Base-by-base conservation (phyloP, 53 echinoderm and acorn worm genomes). In the Zoroaster sp. region DNA sequence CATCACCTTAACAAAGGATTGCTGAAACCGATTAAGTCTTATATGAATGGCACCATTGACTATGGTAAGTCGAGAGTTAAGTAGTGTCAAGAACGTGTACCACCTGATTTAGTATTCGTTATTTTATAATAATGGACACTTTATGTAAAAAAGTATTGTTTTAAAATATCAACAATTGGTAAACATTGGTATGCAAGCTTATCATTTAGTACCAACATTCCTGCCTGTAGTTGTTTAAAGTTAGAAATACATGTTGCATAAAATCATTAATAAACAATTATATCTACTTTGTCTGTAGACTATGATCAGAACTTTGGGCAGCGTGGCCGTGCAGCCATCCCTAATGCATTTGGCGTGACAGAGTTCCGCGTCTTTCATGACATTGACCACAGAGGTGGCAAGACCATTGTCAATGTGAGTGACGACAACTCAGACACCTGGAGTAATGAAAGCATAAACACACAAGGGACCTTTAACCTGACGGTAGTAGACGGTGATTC, bases 271-370 rank as follows among this genome's bases (percentile, higher is more conserved):
- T 4, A 25, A 25, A 8, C 21, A 41, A 20, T 42, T 76, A 5
- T 6, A 17, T 25, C 28, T 35, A 52, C 53, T 37, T 14, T 4
- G n/a, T 70, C 40, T 36, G 0, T 17, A 90, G 90, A 40, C 2
- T 90, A 90, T 39, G 90, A 90, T 59, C 90, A 90, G 39, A 38
- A 65, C 45, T 74, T 63, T n/a, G 90, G 83, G n/a, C 35, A 40
- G 28, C 77, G 87, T 44, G 86, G 86, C 18, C 87, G 79, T 40
- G 79, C 43, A 36, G 79, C 40, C n/a, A 91, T 91, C 35, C 91
- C 87, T 1, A 43, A 91, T 31, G 51, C 31, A 2, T 32, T 55
- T 28, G 91, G 75, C 10, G 77, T 91, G 63, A 83, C 83, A 21
- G n/a, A 86, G 30, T 91, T 91, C 67, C 85, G 83, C 17, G 69